Evolutionary conservation across 2,797 vertebrate genomes (phyloP).

Genomic region (Clarias platycephalus): DNA sequence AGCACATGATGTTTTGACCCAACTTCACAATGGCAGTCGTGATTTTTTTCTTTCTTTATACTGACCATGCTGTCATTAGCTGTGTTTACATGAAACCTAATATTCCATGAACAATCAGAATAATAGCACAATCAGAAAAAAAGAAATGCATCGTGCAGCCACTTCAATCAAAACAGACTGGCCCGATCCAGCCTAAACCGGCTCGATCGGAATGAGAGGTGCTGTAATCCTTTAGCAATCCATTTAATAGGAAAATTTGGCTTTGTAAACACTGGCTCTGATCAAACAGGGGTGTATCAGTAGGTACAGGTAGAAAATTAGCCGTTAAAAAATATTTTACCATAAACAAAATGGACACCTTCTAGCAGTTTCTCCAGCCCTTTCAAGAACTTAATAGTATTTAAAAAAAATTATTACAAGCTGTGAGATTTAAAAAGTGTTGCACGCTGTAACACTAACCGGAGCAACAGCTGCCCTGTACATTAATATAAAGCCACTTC

Average conservation of each 20-base stretch:
- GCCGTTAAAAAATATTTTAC: background rate
- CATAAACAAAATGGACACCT: conserved; percentile 27
- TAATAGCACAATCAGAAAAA: no score
- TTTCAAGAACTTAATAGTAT: conserved; percentile 17
- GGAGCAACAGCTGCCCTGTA: conserved; percentile 43
- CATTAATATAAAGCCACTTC: conserved; percentile 46
- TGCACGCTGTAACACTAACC: conserved; percentile 36
- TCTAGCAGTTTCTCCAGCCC: conserved; percentile 18
- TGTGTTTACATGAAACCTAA: no score
- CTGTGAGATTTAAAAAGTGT: conserved; percentile 25
- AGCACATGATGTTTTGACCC: background rate
- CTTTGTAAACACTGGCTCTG: no score
- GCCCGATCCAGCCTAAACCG: no score
- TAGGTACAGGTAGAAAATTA: conserved; percentile 7
- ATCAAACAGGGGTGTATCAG: no score
- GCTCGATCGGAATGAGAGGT: no score
- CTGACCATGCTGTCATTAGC: background rate
- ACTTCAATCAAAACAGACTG: no score
- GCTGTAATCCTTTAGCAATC: no score
- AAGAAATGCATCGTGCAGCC: no score
- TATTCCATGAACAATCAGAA: no score
- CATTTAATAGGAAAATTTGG: no score
- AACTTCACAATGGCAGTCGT: background rate
- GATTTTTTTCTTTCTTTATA: background rate
- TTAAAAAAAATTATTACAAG: conserved; percentile 31